Conservation (phyloP, 2,797 vertebrate species). For the Glyptemys insculpta region DNA sequence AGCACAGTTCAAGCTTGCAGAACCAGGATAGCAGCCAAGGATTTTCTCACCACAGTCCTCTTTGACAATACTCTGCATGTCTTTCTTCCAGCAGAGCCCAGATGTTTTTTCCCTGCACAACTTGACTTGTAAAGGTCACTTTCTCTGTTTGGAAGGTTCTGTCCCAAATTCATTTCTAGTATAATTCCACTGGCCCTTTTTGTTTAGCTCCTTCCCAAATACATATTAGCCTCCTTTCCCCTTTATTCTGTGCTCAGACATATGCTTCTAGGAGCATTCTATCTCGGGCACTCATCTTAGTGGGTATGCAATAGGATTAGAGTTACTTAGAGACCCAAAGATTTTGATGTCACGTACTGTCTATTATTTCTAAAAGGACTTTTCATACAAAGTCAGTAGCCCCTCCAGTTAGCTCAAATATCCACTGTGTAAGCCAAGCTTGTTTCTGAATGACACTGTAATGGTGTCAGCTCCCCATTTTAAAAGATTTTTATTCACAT, state of each 20-base stretch:
- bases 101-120: not conserved
- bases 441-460: not conserved
- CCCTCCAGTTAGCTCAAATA: not conserved
- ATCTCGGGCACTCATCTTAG: not conserved
- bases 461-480: not conserved
- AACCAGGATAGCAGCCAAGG: accelerated
- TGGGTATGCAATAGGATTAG: not conserved
- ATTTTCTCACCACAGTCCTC: not conserved
- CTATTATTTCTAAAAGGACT: not conserved
- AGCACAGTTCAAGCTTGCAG: accelerated
- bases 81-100: not conserved
- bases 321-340: not conserved
- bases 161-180: not conserved
- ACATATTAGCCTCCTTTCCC: accelerated
- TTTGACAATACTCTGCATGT: not conserved
- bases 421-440: accelerated
- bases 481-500: not conserved
- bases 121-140: not conserved
- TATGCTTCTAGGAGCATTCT: not conserved
- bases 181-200: not conserved
- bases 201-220: not conserved
- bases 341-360: not conserved
- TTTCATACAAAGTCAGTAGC: not conserved
- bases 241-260: not conserved
- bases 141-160: not conserved